Conservation (phyloP, 2,888 invertebrate genomes). For the Hydraecia micacea region DNA sequence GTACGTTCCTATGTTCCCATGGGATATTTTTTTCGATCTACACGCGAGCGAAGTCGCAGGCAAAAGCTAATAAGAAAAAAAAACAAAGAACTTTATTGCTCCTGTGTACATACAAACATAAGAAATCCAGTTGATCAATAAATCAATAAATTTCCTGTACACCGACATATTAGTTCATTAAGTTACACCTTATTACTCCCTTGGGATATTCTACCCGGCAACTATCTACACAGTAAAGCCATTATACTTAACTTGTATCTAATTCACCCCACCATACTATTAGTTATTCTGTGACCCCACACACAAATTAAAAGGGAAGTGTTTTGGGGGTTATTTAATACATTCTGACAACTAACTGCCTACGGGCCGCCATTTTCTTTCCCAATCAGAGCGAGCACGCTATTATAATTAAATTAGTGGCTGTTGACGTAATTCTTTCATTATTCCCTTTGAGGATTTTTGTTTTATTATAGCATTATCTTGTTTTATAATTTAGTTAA, state of each 20-base stretch:
- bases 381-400: slow-evolving; percentile 55
- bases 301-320: slow-evolving; percentile 19
- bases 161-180: neutral
- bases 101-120: neutral
- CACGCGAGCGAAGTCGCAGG: neutral
- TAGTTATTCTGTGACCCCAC: too few relatives aligned
- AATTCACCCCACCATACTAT: neutral
- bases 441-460: slow-evolving; percentile 2
- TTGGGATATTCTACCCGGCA: neutral
- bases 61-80: neutral
- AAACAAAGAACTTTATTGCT: neutral
- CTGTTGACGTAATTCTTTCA: slow-evolving; percentile 47
- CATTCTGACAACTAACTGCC: slow-evolving; percentile 17
- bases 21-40: too few relatives aligned
- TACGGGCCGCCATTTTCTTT: slow-evolving; percentile 23
- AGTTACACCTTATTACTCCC: slow-evolving; percentile 3
- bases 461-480: slow-evolving; percentile 26
- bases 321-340: slow-evolving; percentile 24
- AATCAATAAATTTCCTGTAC: neutral
- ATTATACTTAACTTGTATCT: neutral
- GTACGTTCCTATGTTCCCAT: too few relatives aligned
- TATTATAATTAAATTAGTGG: slow-evolving; percentile 59
- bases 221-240: neutral
- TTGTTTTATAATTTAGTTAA: neutral
- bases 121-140: neutral